Base-by-base conservation (phyloP, 2,888 invertebrate genomes). In the Luffia ferchaultella region DNA sequence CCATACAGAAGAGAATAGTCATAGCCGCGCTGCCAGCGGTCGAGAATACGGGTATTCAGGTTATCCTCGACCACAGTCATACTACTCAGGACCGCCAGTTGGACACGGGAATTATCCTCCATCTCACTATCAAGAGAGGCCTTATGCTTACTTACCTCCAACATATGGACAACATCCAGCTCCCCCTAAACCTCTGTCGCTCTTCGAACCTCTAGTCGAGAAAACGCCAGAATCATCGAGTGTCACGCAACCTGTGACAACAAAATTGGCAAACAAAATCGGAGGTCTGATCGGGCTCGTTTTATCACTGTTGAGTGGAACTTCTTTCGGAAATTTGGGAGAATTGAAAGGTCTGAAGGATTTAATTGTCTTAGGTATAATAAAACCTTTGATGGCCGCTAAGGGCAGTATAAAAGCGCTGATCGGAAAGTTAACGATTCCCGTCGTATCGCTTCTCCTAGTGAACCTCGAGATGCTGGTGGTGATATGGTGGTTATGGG, bases 401-500 rank as follows among this genome's bases (percentile, higher is more conserved):
- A 80, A 77, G 60, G 71, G 72, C 1, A 76, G 76, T 1, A 57
- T 84, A 7, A 80, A 80, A 55, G 62, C 73, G 2, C 56, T 85
- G 51, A 73, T 85, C 43, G 70, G 73, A 58, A 82, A 76, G 58
- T 57, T 83, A 45, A 61, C 73, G 2, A 70, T 85, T n/a, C 85
- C 85, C 41, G 54, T 82, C 46, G 64, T 84, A 57, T 62, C 73
- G 9, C 58, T 84, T 51, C 45, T 83, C 17, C 63, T 80, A 52
- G 76, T 84, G 15, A 83, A 84, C 59, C 52, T 79, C 40, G 79
- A 84, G 54, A 70, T 84, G 20, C 58, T 84, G 55, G 60, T 80
- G 12, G 72, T 72, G 5, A 60, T 80, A 1, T 85, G 85, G 85
- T 85, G 84, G 83, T 53, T 85, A 42, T 85, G 85, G 85, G 84